Evolutionary conservation across 2,888 invertebrate genomes (phyloP).

Genomic region (Lasioglossum calceatum): DNA sequence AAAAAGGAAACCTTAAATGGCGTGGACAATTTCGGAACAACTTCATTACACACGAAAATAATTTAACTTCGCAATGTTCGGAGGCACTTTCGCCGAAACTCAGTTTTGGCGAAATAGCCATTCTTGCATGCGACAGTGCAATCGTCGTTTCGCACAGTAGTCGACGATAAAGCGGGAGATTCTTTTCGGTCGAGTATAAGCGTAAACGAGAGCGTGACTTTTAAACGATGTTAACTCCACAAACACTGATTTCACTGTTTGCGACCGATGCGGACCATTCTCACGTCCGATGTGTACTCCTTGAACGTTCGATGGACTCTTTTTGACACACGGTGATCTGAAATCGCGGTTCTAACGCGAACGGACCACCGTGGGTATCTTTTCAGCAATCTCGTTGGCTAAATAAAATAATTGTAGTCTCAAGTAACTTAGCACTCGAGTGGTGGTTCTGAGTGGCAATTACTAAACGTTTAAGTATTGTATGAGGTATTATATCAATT

Average conservation of each 20-base stretch:
- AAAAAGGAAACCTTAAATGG: not conserved
- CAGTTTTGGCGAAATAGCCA: not conserved
- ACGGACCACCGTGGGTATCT: not conserved
- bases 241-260: slow-evolving; percentile 9
- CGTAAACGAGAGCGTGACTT: slow-evolving; percentile 6
- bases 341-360: not conserved
- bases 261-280: not conserved
- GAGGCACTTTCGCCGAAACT: not conserved
- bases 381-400: not conserved
- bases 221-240: slow-evolving; percentile 1
- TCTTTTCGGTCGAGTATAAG: not conserved
- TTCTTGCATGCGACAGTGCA: slow-evolving; percentile 1
- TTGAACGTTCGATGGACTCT: not conserved
- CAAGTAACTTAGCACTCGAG: too few species aligned
- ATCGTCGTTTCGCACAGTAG: not conserved
- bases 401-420: not conserved
- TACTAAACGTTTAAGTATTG: too few species aligned
- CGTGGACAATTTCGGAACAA: not conserved
- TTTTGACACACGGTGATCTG: not conserved
- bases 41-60: slow-evolving; percentile 2
- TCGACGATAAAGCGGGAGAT: slow-evolving; percentile 8
- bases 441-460: too few species aligned
- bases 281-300: not conserved
- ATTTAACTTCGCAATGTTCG: not conserved
- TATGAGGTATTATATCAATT: too few species aligned